Evolutionary conservation across 1,140 invertebrate species (phyloP).

Genomic region (Sminthurides bifidus): DNA sequence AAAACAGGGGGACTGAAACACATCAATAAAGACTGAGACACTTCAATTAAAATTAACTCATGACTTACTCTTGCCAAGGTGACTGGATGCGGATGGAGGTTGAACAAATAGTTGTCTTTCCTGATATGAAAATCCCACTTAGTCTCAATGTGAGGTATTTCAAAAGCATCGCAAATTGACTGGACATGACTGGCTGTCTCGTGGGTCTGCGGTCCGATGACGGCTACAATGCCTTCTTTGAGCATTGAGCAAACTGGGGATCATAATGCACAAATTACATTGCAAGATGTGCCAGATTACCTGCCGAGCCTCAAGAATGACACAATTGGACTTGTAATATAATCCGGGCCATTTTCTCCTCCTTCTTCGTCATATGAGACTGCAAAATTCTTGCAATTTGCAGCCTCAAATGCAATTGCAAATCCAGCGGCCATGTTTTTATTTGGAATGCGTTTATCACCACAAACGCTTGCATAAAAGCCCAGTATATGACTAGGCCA

Average conservation of each 20-base stretch:
- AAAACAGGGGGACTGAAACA: constrained; percentile 1
- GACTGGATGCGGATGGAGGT: constrained; percentile 82
- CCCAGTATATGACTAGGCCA: too few species aligned
- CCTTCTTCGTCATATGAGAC: too few species aligned
- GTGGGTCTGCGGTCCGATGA: constrained; percentile 82
- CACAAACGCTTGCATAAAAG: too few species aligned
- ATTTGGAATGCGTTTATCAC: too few species aligned
- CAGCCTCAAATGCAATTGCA: too few species aligned
- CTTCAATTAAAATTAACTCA: constrained; percentile 10
- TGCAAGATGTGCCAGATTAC: too few species aligned
- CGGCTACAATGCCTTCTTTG: constrained; percentile 70
- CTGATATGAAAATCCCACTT: constrained; percentile 79
- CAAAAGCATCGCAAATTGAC: constrained; percentile 89
- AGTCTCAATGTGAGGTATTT: constrained; percentile 86
- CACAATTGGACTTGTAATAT: too few species aligned
- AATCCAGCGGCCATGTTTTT: too few species aligned
- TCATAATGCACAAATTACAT: too few species aligned
- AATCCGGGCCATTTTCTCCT: too few species aligned
- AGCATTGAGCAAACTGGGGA: constrained; percentile 71
- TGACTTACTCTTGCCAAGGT: constrained; percentile 72
- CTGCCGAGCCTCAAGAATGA: too few species aligned
- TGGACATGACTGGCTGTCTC: constrained; percentile 88
- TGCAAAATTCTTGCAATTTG: too few species aligned
- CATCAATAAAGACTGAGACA: background rate
- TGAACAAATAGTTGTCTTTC: constrained; percentile 78